phyloP scores from a whole-genome alignment of 2,797 vertebrate genomes.

The Columba guinea region DNA sequence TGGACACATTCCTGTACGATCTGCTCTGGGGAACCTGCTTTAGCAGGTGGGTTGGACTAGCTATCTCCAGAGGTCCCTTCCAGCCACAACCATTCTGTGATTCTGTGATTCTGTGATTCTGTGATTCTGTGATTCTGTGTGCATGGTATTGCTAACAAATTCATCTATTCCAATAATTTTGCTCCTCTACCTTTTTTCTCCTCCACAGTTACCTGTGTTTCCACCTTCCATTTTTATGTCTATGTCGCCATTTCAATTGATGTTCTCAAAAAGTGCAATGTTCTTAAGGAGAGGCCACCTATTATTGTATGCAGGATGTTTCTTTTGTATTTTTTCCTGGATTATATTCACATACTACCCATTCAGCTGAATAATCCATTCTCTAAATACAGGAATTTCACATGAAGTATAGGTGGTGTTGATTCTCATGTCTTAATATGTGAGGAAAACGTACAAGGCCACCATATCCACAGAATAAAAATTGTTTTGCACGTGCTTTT shows the following conservation, averaged over 20 bases:
- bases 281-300: not conserved
- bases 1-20: too few relatives aligned
- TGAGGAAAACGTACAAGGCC: not conserved
- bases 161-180: not conserved
- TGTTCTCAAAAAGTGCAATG: not conserved
- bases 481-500: not conserved
- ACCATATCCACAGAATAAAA: not conserved
- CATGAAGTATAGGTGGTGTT: not conserved
- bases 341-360: not conserved
- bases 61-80: too few relatives aligned
- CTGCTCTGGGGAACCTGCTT: too few relatives aligned
- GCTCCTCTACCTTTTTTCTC: not conserved
- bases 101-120: too few relatives aligned
- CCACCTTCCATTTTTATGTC: not conserved
- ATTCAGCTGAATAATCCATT: not conserved
- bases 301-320: not conserved
- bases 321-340: not conserved
- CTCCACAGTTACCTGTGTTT: not conserved
- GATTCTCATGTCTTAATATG: not conserved
- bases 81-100: too few relatives aligned
- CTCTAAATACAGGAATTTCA: not conserved
- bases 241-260: not conserved
- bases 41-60: too few relatives aligned
- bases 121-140: too few relatives aligned
- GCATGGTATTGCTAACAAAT: not conserved